Evolutionary conservation across 2,113 vertebrate genomes (phyloP).

Genomic region (Siphamia tubifer): DNA sequence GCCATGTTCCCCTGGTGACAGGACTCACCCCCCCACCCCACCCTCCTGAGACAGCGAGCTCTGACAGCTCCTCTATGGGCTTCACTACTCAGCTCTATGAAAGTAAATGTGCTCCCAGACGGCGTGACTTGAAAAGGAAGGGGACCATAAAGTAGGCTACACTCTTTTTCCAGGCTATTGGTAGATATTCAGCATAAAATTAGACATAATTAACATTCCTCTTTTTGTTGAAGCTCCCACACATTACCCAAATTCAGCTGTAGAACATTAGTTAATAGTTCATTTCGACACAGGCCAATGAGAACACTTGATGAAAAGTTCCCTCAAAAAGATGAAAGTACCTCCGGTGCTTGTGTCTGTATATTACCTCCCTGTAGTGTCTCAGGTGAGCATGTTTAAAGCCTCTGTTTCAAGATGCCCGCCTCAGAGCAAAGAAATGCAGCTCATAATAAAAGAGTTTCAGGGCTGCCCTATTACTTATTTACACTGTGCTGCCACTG

Average conservation of each 20-base stretch:
- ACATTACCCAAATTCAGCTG: conserved; percentile 31
- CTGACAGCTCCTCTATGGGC: conserved; percentile 65
- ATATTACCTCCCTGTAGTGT: conserved; percentile 30
- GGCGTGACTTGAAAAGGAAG: conserved; percentile 27
- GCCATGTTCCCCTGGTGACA: conserved; percentile 49
- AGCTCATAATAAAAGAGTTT: conserved; percentile 53
- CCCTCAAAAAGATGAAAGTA: neutral
- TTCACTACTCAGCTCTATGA: conserved; percentile 37
- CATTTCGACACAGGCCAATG: conserved; percentile 10
- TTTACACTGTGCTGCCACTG: conserved; percentile 61
- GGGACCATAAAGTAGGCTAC: conserved; percentile 46
- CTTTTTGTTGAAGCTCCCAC: conserved; percentile 27
- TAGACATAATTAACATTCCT: conserved; percentile 50
- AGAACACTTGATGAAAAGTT: conserved; percentile 1
- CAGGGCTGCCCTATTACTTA: conserved; percentile 56
- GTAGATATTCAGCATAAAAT: conserved; percentile 55
- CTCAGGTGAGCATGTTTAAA: conserved; percentile 42
- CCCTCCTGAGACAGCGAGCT: conserved; percentile 40
- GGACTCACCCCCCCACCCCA: conserved; percentile 31
- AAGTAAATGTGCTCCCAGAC: conserved; percentile 48
- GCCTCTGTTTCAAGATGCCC: conserved; percentile 26
- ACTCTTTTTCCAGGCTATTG: conserved; percentile 53
- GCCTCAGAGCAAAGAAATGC: conserved; percentile 42
- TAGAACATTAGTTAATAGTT: conserved; percentile 27
- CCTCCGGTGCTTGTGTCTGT: conserved; percentile 2